phyloP scores from a whole-genome alignment of 1,140 invertebrate species.

The Lasioglossum albipes region DNA sequence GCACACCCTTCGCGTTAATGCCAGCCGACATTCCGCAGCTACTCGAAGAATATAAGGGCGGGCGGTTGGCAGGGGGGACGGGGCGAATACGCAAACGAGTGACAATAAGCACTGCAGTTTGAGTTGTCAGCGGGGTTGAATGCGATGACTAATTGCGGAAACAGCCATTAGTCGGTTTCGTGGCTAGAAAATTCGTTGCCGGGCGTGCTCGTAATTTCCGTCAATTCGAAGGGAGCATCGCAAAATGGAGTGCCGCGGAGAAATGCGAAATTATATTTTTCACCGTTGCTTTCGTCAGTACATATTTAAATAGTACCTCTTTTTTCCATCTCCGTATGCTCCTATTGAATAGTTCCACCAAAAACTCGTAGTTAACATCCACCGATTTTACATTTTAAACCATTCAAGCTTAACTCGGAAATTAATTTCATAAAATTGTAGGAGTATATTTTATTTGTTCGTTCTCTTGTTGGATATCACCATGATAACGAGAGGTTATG shows the following conservation, averaged over 20 bases:
- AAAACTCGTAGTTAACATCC: no score
- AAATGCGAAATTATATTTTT: neutral
- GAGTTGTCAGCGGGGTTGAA: neutral
- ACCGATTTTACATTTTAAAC: no score
- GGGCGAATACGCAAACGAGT: neutral
- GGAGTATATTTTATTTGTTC: no score
- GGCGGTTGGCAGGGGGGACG: no score
- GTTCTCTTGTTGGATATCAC: no score
- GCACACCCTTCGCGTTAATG: conserved; percentile 17
- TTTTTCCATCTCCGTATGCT: no score
- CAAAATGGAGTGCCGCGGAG: neutral
- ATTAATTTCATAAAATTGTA: no score
- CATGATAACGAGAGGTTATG: no score
- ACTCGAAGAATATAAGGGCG: conserved; percentile 5
- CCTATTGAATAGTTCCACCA: no score
- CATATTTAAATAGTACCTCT: no score
- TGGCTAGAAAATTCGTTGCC: neutral
- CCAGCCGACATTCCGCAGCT: conserved; percentile 4
- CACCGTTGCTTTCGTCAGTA: neutral
- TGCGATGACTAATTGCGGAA: conserved; percentile 27
- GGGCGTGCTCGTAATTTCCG: neutral
- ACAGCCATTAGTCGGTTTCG: conserved; percentile 15
- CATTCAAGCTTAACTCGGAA: no score
- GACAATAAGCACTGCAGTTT: conserved; percentile 22
- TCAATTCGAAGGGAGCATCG: neutral